Evolutionary conservation across 2,113 vertebrate genomes (phyloP), one percentile per base, ranked within the genome.

Genomic region (Ochotona princeps): DNA sequence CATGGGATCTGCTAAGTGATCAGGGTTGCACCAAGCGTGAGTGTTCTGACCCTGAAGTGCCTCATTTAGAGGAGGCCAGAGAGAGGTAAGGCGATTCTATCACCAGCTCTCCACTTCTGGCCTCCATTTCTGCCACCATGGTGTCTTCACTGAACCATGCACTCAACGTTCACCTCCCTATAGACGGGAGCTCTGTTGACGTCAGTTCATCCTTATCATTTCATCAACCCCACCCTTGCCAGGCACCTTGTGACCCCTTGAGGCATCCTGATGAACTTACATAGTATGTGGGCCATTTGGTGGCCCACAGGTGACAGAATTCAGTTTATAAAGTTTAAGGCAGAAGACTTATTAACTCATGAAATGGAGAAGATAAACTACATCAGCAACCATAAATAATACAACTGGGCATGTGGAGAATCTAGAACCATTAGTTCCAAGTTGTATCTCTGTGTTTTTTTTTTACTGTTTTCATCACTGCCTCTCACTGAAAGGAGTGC

Each of bases 271-370:
- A 4, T 32, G 17, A 78, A 26, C 83, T 85, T 70, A 25, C 14
- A 12, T 5, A 65, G 17, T 65, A 49, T 35, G 70, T 91, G 49
- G 28, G 11, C 18, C 38, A 61, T 85, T 66, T 81, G 32, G 1
- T 11, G 12, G 54, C 18, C 30, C 65, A 1, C 21, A 76, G 44
- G 44, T 76, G 18, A 89, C 35, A 93, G 54, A 81, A 66, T 85
- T 93, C 32, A 7, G 5, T 80, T 70, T 76, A 32, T 30, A 70
- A 94, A 89, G n/a, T 80, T 79, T 21, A 87, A 78, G 12, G 32
- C 67, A 8, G 69, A 49, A 35, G 14, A 21, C 15, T 82, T 28
- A 69, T 10, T n/a, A 74, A 73, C 26, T 65, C 5, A 6, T 54
- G 28, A 82, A 83, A 82, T 63, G 49, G 13, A 73, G 72, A 69